Evolutionary conservation across 2,797 vertebrate genomes (phyloP).

Genomic region (Balearica regulorum): DNA sequence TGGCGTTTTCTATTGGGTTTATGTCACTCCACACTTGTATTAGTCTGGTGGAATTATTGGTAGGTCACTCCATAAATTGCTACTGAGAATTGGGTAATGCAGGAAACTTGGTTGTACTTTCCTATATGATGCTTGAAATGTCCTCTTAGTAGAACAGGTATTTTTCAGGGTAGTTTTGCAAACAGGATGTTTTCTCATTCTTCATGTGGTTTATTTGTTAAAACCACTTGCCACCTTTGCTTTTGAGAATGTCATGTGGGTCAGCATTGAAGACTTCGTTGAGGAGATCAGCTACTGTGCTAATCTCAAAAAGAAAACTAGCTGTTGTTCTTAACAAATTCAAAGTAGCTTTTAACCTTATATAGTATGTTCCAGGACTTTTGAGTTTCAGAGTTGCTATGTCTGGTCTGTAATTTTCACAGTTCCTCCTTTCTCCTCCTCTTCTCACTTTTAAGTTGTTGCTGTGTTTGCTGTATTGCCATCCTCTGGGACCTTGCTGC

Average conservation of each 20-base stretch:
- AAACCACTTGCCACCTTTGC: background rate
- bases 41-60: background rate
- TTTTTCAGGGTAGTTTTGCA: background rate
- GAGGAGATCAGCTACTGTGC: background rate
- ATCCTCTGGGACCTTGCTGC: background rate
- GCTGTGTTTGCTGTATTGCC: background rate
- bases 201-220: background rate
- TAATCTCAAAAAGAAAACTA: background rate
- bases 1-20: background rate
- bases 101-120: background rate
- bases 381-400: background rate
- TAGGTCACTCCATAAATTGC: background rate
- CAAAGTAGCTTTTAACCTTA: background rate
- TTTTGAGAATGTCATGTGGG: background rate
- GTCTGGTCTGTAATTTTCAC: background rate
- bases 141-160: background rate
- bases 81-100: background rate
- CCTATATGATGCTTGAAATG: background rate
- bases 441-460: background rate
- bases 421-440: background rate
- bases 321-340: background rate
- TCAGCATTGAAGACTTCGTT: background rate
- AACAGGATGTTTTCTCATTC: background rate
- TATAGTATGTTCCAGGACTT: background rate
- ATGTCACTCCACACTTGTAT: background rate